Base-by-base conservation (phyloP, 2,113 vertebrate species). In the Xiphophorus hellerii region DNA sequence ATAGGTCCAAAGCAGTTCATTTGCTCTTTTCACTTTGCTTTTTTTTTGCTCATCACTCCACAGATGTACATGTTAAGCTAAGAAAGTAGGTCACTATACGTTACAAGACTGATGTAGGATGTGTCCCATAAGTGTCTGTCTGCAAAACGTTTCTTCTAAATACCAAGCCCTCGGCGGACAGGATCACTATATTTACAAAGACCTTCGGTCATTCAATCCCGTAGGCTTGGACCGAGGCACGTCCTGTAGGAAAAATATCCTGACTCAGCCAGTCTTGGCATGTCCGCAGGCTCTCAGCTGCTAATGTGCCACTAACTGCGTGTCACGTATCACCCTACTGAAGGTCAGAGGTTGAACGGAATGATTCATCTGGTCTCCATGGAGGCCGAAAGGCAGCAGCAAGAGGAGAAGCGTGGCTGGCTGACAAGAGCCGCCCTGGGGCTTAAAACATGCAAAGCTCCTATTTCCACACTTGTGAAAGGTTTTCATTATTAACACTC, bases 221-320 rank as follows among this genome's bases (percentile, higher is more conserved):
- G 13, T 13, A 67, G 77, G 73, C 62, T 66, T 72, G 71, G 81
- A 80, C 75, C 63, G 66, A 75, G 76, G 88, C 86, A 81, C 87
- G 89, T 88, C 85, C 77, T 85, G 58, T 58, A 85, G 87, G 87
- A 91, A 54, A 54, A 25, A 87, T 83, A 84, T 39, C 84, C 91
- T 85, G 87, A 90, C 86, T 83, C 89, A 81, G 90, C 90, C 85
- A 62, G 79, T 74, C 60, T 44, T n/a, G 60, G 77, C 78, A 74
- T 83, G 83, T 88, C 85, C 11, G 35, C 76, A 66, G 91, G 88
- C 88, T 30, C 80, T 85, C 91, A 91, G 93, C 89, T 92, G 90
- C 79, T 92, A 83, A 89, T 84, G 71, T 25, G 75, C 83, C 83
- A 79, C 88, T 78, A 76, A 82, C 77, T 62, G 77, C 12, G 68